phyloP scores from a whole-genome alignment of 2,113 vertebrate species.

The Puffinus mauretanicus region DNA sequence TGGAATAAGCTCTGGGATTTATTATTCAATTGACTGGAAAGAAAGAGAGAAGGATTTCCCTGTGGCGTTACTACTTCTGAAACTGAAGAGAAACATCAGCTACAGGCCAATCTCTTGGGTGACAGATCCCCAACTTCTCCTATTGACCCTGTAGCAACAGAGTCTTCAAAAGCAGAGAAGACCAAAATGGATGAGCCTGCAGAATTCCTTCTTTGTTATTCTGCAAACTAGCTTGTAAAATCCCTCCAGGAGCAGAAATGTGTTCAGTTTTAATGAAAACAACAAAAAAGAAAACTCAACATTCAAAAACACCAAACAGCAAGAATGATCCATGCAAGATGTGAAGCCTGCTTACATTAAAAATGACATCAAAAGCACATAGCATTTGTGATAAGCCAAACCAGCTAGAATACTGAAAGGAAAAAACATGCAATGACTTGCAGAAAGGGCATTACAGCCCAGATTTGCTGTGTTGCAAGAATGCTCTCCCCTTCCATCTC shows the following conservation, averaged over 20 bases:
- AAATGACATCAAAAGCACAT: background rate
- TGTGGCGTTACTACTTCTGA: background rate
- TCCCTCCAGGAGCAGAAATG: background rate
- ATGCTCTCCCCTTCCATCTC: background rate
- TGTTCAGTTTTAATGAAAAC: background rate
- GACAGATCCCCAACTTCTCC: background rate
- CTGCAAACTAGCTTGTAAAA: background rate
- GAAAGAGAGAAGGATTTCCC: slow-evolving; percentile 8
- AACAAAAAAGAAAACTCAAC: background rate
- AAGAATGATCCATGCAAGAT: background rate
- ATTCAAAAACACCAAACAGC: background rate
- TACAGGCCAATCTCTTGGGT: background rate
- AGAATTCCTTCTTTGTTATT: slow-evolving; percentile 50
- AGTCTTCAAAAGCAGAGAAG: slow-evolving; percentile 26
- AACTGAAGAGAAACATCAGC: slow-evolving; percentile 14
- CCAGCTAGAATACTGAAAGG: background rate
- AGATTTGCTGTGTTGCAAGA: background rate
- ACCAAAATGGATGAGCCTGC: background rate
- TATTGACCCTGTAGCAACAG: background rate
- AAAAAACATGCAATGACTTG: background rate
- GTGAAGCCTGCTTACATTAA: background rate
- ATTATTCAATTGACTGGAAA: slow-evolving; percentile 45
- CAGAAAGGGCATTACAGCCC: background rate
- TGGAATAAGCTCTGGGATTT: slow-evolving; percentile 18
- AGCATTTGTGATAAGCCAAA: background rate